Evolutionary conservation across 2,888 invertebrate species (phyloP).

Genomic region (Torymus auratus): DNA sequence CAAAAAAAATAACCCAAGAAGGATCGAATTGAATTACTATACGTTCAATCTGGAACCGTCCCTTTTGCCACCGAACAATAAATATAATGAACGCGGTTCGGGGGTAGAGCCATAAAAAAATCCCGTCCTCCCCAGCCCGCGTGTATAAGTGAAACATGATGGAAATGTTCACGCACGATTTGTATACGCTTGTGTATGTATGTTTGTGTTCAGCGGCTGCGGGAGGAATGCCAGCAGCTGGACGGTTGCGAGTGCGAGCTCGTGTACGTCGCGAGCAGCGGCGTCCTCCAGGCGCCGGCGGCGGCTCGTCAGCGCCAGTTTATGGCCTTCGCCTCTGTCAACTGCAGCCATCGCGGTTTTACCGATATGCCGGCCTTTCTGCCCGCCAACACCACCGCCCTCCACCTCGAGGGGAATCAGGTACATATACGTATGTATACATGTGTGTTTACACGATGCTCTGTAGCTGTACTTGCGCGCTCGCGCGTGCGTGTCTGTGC

Average conservation of each 20-base stretch:
- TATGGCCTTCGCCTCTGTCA: constrained; percentile 83
- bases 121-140: background rate
- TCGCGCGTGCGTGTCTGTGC: background rate
- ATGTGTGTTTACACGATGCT: background rate
- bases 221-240: constrained; percentile 79
- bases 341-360: constrained; percentile 81
- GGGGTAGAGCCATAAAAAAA: no score
- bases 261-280: constrained; percentile 81
- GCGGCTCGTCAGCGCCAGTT: constrained; percentile 69
- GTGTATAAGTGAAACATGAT: background rate
- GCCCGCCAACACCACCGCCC: constrained; percentile 83
- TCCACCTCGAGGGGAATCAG: constrained; percentile 83
- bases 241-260: constrained; percentile 80
- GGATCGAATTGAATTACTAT: no score
- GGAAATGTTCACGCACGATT: background rate
- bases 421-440: constrained; percentile 72
- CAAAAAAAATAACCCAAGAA: no score
- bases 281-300: constrained; percentile 66
- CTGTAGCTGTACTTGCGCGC: background rate
- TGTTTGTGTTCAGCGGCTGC: constrained; percentile 77
- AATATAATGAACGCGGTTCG: no score
- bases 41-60: no score
- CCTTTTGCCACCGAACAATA: no score
- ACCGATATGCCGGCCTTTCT: constrained; percentile 80
- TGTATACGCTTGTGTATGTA: background rate